Percentiles rank a stretch among this genome's conserved stretches.
These are phyloP conservation scores for Lytechinus variegatus DNA, from an alignment of 35 echinoderm and acorn worm genomes.

Conservation along the genomic window DNA sequence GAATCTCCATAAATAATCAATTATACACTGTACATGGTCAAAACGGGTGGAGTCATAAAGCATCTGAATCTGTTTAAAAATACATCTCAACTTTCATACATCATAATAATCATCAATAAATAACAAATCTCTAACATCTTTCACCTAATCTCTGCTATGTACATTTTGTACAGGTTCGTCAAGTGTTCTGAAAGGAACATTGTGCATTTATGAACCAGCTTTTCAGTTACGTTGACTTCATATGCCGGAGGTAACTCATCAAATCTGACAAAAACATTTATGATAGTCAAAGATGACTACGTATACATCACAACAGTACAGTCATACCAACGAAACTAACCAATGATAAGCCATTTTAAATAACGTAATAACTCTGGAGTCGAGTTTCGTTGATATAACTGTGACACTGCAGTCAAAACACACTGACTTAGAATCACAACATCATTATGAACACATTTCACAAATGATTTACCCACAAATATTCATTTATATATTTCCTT, in stretches of 20 bases:
- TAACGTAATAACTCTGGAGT: too few species aligned
- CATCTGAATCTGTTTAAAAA: constrained; percentile 12
- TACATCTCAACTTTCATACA: background rate
- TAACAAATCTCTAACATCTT: background rate
- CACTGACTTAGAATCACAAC: background rate
- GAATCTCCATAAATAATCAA: background rate
- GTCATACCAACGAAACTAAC: too few species aligned
- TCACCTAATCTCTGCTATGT: background rate
- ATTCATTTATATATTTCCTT: background rate
- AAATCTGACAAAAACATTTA: too few species aligned
- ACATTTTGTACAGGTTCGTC: background rate
- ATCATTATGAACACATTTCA: background rate
- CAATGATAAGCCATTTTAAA: too few species aligned
- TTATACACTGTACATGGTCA: background rate
- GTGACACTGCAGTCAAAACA: background rate
- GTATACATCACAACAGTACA: too few species aligned
- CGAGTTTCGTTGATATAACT: background rate
- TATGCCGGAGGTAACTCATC: background rate
- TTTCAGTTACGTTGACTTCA: background rate
- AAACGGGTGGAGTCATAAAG: background rate
- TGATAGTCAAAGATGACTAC: too few species aligned
- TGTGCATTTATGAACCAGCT: background rate
- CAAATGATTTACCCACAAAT: background rate
- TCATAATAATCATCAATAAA: constrained; percentile 2
- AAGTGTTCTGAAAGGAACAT: background rate